These are phyloP conservation scores for Halcyon chelicuti DNA, from an alignment of 2,797 vertebrate genomes.

Conservation along the genomic window DNA sequence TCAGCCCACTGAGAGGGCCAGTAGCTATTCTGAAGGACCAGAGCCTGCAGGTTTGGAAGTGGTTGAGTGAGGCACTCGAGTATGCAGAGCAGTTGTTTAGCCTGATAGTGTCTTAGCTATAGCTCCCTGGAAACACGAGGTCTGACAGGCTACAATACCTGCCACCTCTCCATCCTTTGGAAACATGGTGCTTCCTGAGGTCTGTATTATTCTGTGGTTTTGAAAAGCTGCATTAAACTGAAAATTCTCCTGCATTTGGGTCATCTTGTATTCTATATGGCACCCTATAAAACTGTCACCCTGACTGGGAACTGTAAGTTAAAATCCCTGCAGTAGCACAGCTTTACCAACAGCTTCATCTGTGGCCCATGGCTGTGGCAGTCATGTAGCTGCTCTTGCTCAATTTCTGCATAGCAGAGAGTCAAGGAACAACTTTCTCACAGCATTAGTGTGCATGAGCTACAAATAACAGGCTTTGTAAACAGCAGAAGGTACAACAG, in stretches of 20 bases:
- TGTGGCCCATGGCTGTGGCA: not conserved
- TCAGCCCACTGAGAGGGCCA: not conserved
- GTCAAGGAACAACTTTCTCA: not conserved
- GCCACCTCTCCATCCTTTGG: not conserved
- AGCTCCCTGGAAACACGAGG: not conserved
- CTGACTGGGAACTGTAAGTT: not conserved
- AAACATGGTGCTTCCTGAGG: not conserved
- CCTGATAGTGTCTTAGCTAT: not conserved
- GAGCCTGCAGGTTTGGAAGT: not conserved
- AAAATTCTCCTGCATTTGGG: not conserved
- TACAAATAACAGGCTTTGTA: not conserved
- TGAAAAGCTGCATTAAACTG: not conserved
- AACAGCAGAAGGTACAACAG: slow-evolving; percentile 26
- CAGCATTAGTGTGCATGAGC: not conserved
- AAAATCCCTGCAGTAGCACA: not conserved
- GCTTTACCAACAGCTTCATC: not conserved
- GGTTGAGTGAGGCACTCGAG: not conserved
- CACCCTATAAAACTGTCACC: not conserved
- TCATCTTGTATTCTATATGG: not conserved
- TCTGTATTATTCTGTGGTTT: not conserved
- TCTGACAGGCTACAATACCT: not conserved
- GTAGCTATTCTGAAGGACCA: not conserved
- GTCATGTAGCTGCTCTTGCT: not conserved
- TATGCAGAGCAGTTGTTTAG: not conserved
- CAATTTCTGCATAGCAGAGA: not conserved